Percentiles rank a stretch among this genome's conserved stretches.
These are phyloP conservation scores for Anguilla obscura DNA, from an alignment of 2,797 vertebrate species.

Conservation along the genomic window DNA sequence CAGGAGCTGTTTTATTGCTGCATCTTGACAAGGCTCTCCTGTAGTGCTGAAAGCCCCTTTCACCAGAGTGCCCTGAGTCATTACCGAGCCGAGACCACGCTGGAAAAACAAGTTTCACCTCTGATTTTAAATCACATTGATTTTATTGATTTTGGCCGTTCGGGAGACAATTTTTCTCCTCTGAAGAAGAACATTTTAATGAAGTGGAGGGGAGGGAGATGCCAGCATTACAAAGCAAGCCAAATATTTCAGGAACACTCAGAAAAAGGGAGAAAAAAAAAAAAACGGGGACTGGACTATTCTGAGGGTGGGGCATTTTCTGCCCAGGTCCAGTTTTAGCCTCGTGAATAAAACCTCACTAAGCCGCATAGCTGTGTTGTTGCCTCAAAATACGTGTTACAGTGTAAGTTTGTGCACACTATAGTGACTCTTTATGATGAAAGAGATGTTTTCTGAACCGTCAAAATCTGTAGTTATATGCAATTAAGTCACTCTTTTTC, in stretches of 20 bases:
- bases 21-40: background rate
- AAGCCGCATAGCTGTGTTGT: background rate
- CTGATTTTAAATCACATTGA: constrained; percentile 44
- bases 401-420: background rate
- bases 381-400: background rate
- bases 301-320: background rate
- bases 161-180: constrained; percentile 46
- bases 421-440: too few species aligned
- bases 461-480: too few species aligned
- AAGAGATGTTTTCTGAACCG: too few species aligned
- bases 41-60: background rate
- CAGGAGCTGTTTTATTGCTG: background rate
- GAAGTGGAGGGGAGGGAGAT: constrained; percentile 3
- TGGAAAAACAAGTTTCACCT: constrained; percentile 35
- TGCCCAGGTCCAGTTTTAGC: background rate
- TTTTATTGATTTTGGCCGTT: constrained; percentile 44
- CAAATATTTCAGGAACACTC: constrained; percentile 10
- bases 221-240: background rate
- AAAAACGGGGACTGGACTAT: background rate
- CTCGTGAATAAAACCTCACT: background rate
- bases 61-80: constrained; percentile 2
- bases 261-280: background rate
- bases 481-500: background rate
- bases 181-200: constrained; percentile 33
- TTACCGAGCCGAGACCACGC: background rate